Conservation (phyloP, 2,113 vertebrate species). For the Ploceus nigricollis region DNA sequence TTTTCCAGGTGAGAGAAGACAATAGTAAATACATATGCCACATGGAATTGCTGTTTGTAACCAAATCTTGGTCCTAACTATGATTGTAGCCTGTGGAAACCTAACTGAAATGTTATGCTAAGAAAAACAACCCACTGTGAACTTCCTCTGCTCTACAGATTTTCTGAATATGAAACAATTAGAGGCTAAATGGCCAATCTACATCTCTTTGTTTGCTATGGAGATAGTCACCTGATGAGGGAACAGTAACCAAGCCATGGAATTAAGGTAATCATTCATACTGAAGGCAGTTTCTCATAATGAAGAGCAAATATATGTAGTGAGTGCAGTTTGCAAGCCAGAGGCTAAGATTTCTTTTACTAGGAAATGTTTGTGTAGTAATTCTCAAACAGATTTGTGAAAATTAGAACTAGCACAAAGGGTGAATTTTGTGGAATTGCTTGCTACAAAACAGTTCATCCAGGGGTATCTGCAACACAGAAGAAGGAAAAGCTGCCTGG, state of each 20-base stretch:
- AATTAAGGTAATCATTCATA: background rate
- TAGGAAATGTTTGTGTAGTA: slow-evolving; percentile 9
- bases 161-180: background rate
- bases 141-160: background rate
- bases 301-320: background rate
- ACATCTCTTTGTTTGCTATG: background rate
- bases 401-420: slow-evolving; percentile 11
- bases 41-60: background rate
- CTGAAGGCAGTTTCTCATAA: background rate
- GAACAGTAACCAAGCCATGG: background rate
- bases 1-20: background rate
- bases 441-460: background rate
- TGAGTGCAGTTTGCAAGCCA: background rate
- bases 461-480: background rate
- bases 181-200: background rate
- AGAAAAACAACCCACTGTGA: background rate
- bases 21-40: background rate
- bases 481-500: background rate
- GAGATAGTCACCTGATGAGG: background rate
- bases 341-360: slow-evolving; percentile 5
- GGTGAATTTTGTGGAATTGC: background rate
- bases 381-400: slow-evolving; percentile 30
- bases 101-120: background rate
- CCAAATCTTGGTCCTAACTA: background rate
- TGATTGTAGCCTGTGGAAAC: background rate